Percentiles rank a stretch among this genome's conserved stretches.
Conservation (phyloP, 2,797 vertebrate species). For the Fratercula arctica region DNA sequence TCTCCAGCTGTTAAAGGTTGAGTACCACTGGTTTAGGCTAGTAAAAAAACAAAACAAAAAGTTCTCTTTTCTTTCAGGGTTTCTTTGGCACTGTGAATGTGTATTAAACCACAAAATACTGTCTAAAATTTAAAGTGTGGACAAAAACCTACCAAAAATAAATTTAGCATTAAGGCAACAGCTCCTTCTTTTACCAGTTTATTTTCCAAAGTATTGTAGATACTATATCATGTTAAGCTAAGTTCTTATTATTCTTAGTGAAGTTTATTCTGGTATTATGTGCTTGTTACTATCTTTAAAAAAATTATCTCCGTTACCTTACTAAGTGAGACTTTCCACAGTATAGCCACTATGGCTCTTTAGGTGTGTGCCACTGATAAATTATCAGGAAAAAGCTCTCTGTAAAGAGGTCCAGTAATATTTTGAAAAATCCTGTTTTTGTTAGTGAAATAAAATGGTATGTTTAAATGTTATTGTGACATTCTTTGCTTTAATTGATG, state of each 20-base stretch:
- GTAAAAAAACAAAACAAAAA: constrained; percentile 7
- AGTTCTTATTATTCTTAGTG: constrained; percentile 7
- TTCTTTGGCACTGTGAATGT: constrained; percentile 19
- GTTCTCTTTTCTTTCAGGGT: constrained; percentile 43
- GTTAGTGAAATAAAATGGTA: neutral
- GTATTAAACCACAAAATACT: constrained; percentile 67
- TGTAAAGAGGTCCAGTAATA: constrained; percentile 4
- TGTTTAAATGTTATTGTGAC: constrained; percentile 44
- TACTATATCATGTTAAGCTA: constrained; percentile 17
- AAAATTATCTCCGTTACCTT: neutral
- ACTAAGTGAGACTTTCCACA: constrained; percentile 6
- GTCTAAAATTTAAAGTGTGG: constrained; percentile 40
- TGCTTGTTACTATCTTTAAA: constrained; percentile 50
- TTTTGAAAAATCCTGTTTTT: neutral
- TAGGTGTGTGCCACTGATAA: constrained; percentile 21
- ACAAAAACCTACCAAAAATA: constrained; percentile 29
- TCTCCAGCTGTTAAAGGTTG: constrained; percentile 78
- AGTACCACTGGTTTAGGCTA: constrained; percentile 78
- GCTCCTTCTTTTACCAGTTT: constrained; percentile 54
- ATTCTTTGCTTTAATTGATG: constrained; percentile 30
- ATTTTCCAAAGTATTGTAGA: constrained; percentile 36
- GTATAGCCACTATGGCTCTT: neutral
- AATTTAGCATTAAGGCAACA: constrained; percentile 52
- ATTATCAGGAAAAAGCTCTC: neutral
- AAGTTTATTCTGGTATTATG: constrained; percentile 25